Conservation (phyloP, 2,888 invertebrate species). For the Leptopilina drosophilae region DNA sequence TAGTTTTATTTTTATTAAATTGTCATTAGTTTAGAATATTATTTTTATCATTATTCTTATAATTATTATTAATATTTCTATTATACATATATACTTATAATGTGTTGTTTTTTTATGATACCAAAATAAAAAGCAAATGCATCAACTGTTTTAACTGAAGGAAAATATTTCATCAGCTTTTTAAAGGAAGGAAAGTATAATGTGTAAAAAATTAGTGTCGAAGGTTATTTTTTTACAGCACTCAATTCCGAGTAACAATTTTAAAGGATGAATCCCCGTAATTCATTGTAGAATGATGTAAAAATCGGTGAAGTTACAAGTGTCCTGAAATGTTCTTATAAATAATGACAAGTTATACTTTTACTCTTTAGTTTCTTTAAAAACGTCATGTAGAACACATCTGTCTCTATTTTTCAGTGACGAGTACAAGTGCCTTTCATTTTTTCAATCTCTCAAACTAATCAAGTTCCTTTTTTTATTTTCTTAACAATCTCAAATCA, state of each 20-base stretch:
- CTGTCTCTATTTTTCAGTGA: not conserved
- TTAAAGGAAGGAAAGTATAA: not conserved
- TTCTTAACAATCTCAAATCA: no score
- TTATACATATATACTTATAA: no score
- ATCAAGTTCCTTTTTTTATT: no score
- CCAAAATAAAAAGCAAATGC: not conserved
- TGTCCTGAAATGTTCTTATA: constrained; percentile 3
- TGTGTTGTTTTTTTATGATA: no score
- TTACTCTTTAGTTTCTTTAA: not conserved
- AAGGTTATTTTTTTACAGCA: constrained; percentile 7
- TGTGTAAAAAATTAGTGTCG: not conserved
- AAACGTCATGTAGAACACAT: not conserved
- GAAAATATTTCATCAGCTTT: constrained; percentile 33
- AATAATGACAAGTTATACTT: not conserved
- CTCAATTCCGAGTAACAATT: constrained; percentile 16
- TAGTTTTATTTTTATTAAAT: no score
- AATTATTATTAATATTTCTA: no score
- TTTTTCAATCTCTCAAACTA: no score
- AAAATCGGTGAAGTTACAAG: constrained; percentile 8
- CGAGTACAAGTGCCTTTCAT: not conserved
- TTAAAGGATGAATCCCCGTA: constrained; percentile 17
- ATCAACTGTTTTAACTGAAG: constrained; percentile 3
- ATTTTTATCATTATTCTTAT: no score
- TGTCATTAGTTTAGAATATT: no score
- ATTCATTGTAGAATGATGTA: constrained; percentile 15